These are phyloP conservation scores for Stramonita haemastoma DNA, from an alignment of 2,888 invertebrate genomes.

Conservation along the genomic window DNA sequence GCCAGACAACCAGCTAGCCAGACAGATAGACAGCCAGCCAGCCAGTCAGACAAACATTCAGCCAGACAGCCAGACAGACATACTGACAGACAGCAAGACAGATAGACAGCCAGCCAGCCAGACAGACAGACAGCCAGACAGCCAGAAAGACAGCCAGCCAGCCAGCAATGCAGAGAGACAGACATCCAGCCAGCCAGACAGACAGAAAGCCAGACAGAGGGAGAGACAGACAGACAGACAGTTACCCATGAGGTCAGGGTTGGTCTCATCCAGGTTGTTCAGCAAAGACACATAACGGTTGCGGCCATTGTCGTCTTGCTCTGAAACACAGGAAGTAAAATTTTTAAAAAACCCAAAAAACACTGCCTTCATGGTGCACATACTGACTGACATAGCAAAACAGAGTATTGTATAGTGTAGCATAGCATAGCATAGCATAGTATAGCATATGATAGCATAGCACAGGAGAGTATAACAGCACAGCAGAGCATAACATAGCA, in stretches of 20 bases:
- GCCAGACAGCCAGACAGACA: neutral
- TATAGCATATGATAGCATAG: too few relatives aligned
- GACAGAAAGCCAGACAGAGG: neutral
- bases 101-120: neutral
- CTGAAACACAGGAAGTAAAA: slow-evolving; percentile 32
- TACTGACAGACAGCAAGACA: neutral
- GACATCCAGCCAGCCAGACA: neutral
- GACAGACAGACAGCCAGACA: neutral
- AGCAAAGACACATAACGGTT: slow-evolving; percentile 61
- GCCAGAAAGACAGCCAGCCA: neutral
- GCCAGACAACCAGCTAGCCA: neutral
- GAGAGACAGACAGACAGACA: too few relatives aligned
- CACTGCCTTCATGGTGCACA: too few relatives aligned
- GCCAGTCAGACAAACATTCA: neutral
- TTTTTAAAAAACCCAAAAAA: too few relatives aligned
- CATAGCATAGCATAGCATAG: too few relatives aligned
- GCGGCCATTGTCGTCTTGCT: slow-evolving; percentile 48
- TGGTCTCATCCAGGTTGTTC: slow-evolving; percentile 64
- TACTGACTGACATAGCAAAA: too few relatives aligned
- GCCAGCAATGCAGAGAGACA: neutral
- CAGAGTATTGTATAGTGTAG: too few relatives aligned
- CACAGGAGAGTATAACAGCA: too few relatives aligned
- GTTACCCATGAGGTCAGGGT: slow-evolving; percentile 59
- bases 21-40: too few relatives aligned
- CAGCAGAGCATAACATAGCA: too few relatives aligned